Percentiles rank a stretch among this genome's conserved stretches.
Conservation (phyloP, 2,797 vertebrate genomes). For the Psittacula echo region DNA sequence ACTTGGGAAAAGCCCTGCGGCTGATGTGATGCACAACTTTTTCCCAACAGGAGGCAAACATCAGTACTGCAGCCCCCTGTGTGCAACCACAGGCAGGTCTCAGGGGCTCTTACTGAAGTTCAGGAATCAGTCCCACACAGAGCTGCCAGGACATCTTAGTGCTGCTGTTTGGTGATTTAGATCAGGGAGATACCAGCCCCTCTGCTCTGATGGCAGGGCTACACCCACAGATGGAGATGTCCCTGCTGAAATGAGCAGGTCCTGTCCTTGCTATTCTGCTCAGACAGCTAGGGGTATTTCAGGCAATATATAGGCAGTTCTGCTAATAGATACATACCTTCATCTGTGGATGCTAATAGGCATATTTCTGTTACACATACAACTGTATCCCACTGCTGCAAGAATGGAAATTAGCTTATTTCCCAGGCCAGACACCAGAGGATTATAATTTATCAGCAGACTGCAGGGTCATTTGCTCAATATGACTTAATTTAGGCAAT, state of each 20-base stretch:
- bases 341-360: neutral
- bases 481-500: conserved; percentile 16
- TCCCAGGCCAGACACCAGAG: neutral
- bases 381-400: neutral
- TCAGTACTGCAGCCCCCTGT: neutral
- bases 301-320: neutral
- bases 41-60: accelerated
- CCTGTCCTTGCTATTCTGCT: accelerated
- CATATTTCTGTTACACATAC: neutral
- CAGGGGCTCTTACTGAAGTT: neutral
- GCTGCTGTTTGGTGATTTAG: neutral
- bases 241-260: accelerated
- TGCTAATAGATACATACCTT: neutral
- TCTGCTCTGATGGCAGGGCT: accelerated
- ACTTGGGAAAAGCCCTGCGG: neutral
- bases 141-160: neutral
- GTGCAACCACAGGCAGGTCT: neutral
- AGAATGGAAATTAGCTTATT: conserved; percentile 25
- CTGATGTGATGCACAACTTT: neutral
- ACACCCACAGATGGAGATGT: accelerated
- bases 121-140: neutral
- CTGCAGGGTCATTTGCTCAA: neutral
- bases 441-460: neutral
- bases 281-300: accelerated
- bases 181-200: accelerated